Conservation (phyloP, 2,797 vertebrate species). For the Xiphorhynchus erythropygius region DNA sequence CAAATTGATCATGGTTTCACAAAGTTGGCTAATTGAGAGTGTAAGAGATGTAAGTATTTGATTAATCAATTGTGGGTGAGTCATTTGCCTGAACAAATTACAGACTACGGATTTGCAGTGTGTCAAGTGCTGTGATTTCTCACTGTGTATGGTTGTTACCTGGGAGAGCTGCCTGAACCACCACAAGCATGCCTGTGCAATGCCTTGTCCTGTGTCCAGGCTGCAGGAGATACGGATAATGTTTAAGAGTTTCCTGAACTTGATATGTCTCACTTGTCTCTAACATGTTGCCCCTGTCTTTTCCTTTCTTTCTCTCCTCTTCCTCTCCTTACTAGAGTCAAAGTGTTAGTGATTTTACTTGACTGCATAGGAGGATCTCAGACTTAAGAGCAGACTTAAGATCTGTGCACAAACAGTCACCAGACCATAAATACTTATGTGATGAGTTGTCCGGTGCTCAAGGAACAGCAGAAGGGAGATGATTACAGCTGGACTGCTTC, state of each 20-base stretch:
- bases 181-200: neutral
- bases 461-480: conserved; percentile 38
- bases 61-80: neutral
- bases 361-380: conserved; percentile 17
- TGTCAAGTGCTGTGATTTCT: neutral
- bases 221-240: neutral
- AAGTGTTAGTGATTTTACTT: conserved; percentile 26
- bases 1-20: neutral
- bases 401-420: neutral
- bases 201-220: neutral
- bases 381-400: conserved; percentile 40
- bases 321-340: conserved; percentile 48
- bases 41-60: neutral
- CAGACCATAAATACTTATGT: conserved; percentile 14
- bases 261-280: neutral
- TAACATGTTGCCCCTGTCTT: conserved; percentile 45
- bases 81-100: neutral
- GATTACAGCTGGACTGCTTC: conserved; percentile 31
- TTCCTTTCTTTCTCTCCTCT: conserved; percentile 56
- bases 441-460: conserved; percentile 36
- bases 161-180: neutral
- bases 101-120: neutral
- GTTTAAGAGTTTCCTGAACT: conserved; percentile 21
- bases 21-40: neutral
- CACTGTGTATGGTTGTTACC: neutral